Base-by-base conservation (phyloP, 2,888 invertebrate genomes). In the Resseliella maxima region DNA sequence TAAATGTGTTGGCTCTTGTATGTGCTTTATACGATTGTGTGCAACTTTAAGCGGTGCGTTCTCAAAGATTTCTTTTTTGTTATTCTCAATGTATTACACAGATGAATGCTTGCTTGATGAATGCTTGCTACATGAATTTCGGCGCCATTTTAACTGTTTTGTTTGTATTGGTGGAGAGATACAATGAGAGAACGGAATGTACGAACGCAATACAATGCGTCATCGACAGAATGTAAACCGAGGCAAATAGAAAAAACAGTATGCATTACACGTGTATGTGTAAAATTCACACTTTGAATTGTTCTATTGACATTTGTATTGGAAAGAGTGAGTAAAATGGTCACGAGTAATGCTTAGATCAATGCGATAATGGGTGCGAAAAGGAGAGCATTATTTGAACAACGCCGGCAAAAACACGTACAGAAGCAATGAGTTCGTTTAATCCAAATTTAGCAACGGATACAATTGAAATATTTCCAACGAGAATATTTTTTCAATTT, bases 101-200 rank as follows among this genome's bases (percentile, higher is more conserved):
- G 31, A 72, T 15, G 72, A 15, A 8, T 5, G 59, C 41, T 41
- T 41, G 50, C 50, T 50, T 59, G 6, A 5, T 24, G 15, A 72
- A 72, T 15, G 31, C 72, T 31, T 15, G 31, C 72, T 31, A 15
- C 15, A 72, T 15, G 72, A 72, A 31, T 72, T 50, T 31, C 24
- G 72, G 72, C 72, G 72, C 72, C 72, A 72, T 72, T 72, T 72
- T 72, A 72, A 72, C 31, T 72, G 72, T 12, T 72, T 1, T 2
- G 15, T 35, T 31, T 72, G 72, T 72, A 31, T 31, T 3, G 5
- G 72, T 72, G 72, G 31, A 72, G 0, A 27, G 24, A 50, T 41
- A 41, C 15, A 24, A 5, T 31, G 72, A 72, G 35, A 31, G 35
- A 27, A 72, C 3, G 72, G 72, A 72, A 72, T 35, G 15, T 72